Evolutionary conservation across 2,113 vertebrate genomes (phyloP).

Genomic region (Bolborhynchus lineola): DNA sequence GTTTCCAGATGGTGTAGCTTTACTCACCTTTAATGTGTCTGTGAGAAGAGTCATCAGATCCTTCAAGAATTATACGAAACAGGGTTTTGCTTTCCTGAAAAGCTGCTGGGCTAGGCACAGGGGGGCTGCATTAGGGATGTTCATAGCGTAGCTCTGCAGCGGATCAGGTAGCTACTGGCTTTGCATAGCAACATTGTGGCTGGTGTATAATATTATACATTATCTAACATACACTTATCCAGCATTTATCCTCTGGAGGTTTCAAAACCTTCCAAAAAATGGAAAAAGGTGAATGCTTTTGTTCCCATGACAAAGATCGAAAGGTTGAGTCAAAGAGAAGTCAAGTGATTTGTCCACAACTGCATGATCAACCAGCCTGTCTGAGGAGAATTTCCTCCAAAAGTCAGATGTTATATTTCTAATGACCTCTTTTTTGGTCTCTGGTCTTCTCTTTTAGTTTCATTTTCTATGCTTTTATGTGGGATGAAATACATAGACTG

Average conservation of each 20-base stretch:
- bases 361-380: neutral
- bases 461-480: neutral
- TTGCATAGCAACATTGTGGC: constrained; percentile 13
- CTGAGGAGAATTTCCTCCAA: neutral
- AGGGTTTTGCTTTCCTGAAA: neutral
- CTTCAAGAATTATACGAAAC: neutral
- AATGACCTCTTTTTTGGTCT: neutral
- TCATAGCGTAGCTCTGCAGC: neutral
- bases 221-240: neutral
- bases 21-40: neutral
- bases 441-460: neutral
- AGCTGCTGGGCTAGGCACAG: neutral
- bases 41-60: neutral
- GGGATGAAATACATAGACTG: neutral
- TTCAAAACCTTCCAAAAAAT: neutral
- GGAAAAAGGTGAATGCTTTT: neutral
- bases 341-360: neutral
- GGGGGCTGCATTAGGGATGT: neutral
- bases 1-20: neutral
- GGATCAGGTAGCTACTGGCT: neutral
- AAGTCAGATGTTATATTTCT: neutral
- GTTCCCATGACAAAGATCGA: neutral
- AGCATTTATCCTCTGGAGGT: neutral
- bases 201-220: neutral
- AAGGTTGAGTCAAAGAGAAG: neutral